phyloP scores from a whole-genome alignment of 2,113 vertebrate genomes.

The Pholis gunnellus region DNA sequence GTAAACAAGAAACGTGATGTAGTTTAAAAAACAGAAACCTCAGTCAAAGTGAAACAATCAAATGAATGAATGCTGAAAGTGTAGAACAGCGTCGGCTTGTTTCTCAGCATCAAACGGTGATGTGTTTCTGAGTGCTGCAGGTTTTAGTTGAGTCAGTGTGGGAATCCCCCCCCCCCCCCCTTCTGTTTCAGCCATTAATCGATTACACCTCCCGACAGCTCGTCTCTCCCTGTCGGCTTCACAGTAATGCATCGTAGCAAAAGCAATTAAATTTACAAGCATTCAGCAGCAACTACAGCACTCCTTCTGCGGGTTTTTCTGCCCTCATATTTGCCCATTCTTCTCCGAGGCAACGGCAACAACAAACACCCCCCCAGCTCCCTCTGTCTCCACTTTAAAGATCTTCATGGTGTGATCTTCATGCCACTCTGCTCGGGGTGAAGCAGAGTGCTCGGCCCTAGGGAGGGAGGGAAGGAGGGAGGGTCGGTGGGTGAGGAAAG shows the following conservation, averaged over 20 bases:
- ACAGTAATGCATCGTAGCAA: slow-evolving; percentile 53
- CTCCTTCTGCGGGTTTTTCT: slow-evolving; percentile 13
- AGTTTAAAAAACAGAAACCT: background rate
- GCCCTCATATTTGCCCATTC: background rate
- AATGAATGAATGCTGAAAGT: background rate
- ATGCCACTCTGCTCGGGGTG: slow-evolving; percentile 10
- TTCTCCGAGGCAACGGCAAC: slow-evolving; percentile 31
- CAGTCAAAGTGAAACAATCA: background rate
- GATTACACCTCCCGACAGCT: slow-evolving; percentile 39
- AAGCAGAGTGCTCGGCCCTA: background rate
- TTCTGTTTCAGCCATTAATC: slow-evolving; percentile 55
- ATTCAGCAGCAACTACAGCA: slow-evolving; percentile 60
- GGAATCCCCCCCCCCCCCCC: slow-evolving; percentile 24
- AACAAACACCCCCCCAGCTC: slow-evolving; percentile 7
- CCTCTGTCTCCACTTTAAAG: background rate
- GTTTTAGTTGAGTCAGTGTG: slow-evolving; percentile 45
- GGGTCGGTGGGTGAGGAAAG: slow-evolving; percentile 56
- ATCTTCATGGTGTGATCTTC: background rate
- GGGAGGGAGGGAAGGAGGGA: background rate
- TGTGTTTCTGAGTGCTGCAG: background rate
- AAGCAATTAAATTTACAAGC: slow-evolving; percentile 69
- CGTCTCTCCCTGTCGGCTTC: slow-evolving; percentile 48
- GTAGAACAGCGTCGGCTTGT: background rate
- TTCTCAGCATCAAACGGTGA: too few species aligned
- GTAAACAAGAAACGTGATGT: background rate